Base-by-base conservation (phyloP, 2,888 invertebrate species). In the Lepas anatifera region DNA sequence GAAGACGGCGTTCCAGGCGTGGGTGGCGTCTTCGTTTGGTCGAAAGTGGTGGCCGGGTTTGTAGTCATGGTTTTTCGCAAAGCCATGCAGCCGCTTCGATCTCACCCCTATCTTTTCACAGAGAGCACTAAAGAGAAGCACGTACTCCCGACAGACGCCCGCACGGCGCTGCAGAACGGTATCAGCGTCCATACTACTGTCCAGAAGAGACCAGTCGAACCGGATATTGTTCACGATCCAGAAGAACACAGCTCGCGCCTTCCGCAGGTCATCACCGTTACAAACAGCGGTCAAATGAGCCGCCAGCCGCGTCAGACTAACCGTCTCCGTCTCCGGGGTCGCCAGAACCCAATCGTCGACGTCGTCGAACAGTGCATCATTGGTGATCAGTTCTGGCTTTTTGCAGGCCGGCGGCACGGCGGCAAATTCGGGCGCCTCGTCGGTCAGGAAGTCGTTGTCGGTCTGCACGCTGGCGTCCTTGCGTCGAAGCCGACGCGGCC, bases 1-100 rank as follows among this genome's bases (percentile, higher is more conserved):
- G 72, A 76, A 77, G 22, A 78, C 77, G 0, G 77, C 77, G 70
- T 76, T 76, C 78, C 78, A 78, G 4, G 75, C 74, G 69, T 78
- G 77, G 7, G 73, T 71, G 4, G 75, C 73, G 63, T 77, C 77
- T 69, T 75, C 74, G 0, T 73, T 76, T 1, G 75, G 76, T 29
- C 74, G 73, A 69, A 77, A 77, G 22, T 72, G 70, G 32, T 75
- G 75, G 0, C 77, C 77, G 1, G 76, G 73, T 50, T 76, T 72
- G 64, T 71, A 77, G 66, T 77, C 76, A 27, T 75, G 73, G 18
- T 75, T 75, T 70, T 76, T 76, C 13, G 76, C 77, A 70, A 77
- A 78, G n/a, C 78, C 78, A 46, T 77, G 76, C 10, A 78, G 74
- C 32, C 73, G 74, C 64, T 76, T 77, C 11, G 75, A 76, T 27